Evolutionary conservation across 2,888 invertebrate genomes (phyloP), one percentile per base, ranked within the genome.

Genomic region (Halictus quadricinctus): DNA sequence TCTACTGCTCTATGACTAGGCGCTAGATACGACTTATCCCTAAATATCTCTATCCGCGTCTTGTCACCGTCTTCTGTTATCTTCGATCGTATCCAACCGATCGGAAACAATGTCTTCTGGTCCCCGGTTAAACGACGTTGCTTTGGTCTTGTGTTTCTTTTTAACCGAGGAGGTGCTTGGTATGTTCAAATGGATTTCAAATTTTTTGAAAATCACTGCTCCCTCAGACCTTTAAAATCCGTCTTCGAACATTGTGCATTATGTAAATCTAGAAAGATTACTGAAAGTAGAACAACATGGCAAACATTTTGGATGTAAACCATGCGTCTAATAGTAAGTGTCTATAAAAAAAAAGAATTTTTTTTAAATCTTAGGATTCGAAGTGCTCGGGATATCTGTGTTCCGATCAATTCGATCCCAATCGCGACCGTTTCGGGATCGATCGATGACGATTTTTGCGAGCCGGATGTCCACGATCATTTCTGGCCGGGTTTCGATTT

Each of bases 401-500:
- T 77, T 41, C 73, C 60, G 69, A 83, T 70, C 77, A 81, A 81
- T 58, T 81, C 69, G 29, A 15, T 18, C 4, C 8, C 15, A 29
- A 21, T 21, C 54, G 70, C 5, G 13, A 2, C 12, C 69, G 50
- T n/a, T 50, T 25, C 64, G 21, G 48, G n/a, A 58, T 12, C n/a
- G n/a, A n/a, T 58, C n/a, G 58, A 5, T 1, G 58, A 10, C n/a
- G n/a, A 58, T 58, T 58, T 36, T 12, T 36, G 50, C 36, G 18
- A 46, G 48, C 46, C 70, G 50, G n/a, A 50, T 48, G n/a, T 21
- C 29, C 66, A n/a, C 18, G 69, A 69, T 50, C 66, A n/a, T 29
- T 21, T 25, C 76, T 54, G 78, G 15, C 74, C 77, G 85, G 73
- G 79, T 78, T 74, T 83, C 70, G 75, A 74, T 69, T 60, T 64